Conservation (phyloP, 1,140 invertebrate species). For the Drosophila mauritiana region DNA sequence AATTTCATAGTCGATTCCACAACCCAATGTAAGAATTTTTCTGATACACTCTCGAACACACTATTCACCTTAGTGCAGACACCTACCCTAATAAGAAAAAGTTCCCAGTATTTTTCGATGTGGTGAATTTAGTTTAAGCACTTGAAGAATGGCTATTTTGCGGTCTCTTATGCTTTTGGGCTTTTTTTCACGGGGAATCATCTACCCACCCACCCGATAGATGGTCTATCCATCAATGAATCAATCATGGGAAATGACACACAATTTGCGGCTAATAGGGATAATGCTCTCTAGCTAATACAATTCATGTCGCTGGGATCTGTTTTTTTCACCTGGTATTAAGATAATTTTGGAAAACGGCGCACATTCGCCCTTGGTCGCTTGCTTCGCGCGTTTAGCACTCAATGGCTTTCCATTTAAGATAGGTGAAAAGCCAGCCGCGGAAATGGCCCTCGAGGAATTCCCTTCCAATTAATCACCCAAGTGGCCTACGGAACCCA, state of each 20-base stretch:
- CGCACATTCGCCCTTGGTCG: constrained; percentile 8
- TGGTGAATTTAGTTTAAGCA: constrained; percentile 31
- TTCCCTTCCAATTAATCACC: constrained; percentile 70
- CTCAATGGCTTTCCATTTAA: constrained; percentile 73
- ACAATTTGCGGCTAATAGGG: constrained; percentile 48
- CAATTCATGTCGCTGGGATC: constrained; percentile 26
- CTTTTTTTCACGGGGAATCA: not conserved
- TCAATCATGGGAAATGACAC: constrained; percentile 60
- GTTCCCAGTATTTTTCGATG: constrained; percentile 42
- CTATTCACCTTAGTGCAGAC: not conserved
- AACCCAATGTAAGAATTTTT: not conserved
- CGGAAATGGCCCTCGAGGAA: constrained; percentile 29
- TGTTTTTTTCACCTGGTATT: constrained; percentile 16
- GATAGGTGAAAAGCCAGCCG: constrained; percentile 52
- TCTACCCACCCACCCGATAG: no score
- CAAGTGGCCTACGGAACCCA: constrained; percentile 48
- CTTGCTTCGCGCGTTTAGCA: constrained; percentile 64
- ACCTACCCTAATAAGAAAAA: not conserved
- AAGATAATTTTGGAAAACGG: constrained; percentile 1
- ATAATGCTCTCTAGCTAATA: constrained; percentile 36
- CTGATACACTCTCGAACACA: not conserved
- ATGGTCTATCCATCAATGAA: constrained; percentile 22
- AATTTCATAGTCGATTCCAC: not conserved
- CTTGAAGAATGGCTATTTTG: constrained; percentile 38
- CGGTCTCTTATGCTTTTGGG: not conserved